Evolutionary conservation across 2,888 invertebrate species (phyloP), one percentile per base, ranked within the genome.

Genomic region (Timandra comae): DNA sequence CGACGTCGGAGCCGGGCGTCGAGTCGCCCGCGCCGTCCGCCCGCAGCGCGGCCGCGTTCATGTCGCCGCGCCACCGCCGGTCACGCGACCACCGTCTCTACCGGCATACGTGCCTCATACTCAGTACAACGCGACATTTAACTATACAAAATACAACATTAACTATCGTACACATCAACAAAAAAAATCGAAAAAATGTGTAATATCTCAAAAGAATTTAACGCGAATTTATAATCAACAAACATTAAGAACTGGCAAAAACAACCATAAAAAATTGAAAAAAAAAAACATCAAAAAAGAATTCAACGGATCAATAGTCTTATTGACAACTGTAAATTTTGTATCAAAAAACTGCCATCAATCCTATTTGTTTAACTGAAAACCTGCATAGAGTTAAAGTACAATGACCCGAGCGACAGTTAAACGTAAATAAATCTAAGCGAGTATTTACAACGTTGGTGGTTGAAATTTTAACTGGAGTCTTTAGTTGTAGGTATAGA

Each of bases 1-100:
- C 80, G 62, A 79, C 84, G 86, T 86, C 70, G 78, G 86, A 71
- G 79, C 81, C 71, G 80, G 80, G 74, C 87, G 85, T 67, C 61
- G 84, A 74, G 72, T 77, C 81, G 77, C 80, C 81, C 66, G 78
- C 78, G 70, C 69, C 78, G 75, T 76, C 79, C 71, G 73, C 55
- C 71, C 80, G 76, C 60, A 72, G 74, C 71, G 69, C 73, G 63
- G 70, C 74, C 72, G 78, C 72, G 77, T 73, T 85, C 86, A 86
- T 86, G 66, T 63, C 81, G 71, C 68, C 67, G 47, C 48, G 47
- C 43, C 49, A 46, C 56, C 73, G 73, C 62, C 70, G 52, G 52
- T 74, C 72, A 72, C 72, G 63, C 69, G 65, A 62, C 65, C 68
- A 64, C 72, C 75, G 70, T 70, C 77, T 73, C 77, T 77, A 68